Percentiles rank a stretch among this genome's conserved stretches.
Conservation (phyloP, 2,888 invertebrate genomes). For the Anorthoa munda region DNA sequence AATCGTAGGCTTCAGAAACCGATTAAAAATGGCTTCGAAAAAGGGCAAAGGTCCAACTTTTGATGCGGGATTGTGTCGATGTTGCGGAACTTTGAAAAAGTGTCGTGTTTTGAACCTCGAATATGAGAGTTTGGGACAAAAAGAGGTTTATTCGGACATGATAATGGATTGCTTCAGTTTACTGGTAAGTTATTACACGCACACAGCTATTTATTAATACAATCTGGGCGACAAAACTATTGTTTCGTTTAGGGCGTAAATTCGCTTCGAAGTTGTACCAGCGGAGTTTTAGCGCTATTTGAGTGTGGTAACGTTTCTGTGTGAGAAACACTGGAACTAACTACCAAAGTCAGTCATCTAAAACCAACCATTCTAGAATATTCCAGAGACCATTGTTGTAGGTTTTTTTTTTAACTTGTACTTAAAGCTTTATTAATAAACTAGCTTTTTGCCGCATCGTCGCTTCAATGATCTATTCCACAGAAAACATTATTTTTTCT, state of each 20-base stretch:
- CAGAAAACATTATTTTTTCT: no score
- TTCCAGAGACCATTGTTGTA: no score
- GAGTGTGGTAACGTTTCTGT: background rate
- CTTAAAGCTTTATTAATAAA: no score
- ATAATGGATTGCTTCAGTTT: conserved; percentile 86
- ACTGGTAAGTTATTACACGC: conserved; percentile 73
- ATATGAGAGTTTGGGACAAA: conserved; percentile 82
- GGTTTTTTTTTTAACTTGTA: no score
- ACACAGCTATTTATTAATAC: background rate
- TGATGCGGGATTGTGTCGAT: conserved; percentile 84
- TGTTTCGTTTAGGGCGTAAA: background rate
- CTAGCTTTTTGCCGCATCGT: no score
- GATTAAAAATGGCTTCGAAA: conserved; percentile 74
- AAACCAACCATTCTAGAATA: no score
- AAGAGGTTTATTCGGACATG: conserved; percentile 86
- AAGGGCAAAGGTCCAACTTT: conserved; percentile 80
- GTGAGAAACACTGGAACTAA: background rate
- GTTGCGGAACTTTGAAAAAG: conserved; percentile 84
- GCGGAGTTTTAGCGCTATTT: background rate
- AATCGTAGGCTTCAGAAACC: background rate
- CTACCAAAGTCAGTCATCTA: background rate
- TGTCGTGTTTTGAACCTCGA: conserved; percentile 84
- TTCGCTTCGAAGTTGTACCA: background rate
- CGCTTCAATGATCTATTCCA: no score
- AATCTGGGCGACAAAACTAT: background rate